Conservation (phyloP, 2,888 invertebrate species). For the Harmothoe impar region DNA sequence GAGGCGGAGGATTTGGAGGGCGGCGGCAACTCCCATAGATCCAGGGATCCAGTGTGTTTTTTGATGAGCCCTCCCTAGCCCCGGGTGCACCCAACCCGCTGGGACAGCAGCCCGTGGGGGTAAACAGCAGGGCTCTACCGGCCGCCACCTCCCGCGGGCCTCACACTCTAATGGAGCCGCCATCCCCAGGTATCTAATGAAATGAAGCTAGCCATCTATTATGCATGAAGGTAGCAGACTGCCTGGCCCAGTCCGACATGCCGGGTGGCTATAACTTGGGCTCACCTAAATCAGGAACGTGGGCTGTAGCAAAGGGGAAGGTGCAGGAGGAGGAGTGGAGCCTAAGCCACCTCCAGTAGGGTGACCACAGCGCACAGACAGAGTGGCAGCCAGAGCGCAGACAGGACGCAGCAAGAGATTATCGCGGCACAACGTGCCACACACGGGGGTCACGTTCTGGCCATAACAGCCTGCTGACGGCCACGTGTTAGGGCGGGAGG, state of each 20-base stretch:
- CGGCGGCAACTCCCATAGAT: background rate
- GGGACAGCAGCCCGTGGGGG: constrained; percentile 16
- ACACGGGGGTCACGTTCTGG: too few relatives aligned
- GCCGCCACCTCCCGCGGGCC: constrained; percentile 9
- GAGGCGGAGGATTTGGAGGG: background rate
- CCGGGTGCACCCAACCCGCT: background rate
- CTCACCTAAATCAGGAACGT: constrained; percentile 39
- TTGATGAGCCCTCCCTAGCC: constrained; percentile 12
- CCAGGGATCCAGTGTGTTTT: constrained; percentile 2
- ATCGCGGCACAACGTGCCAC: too few relatives aligned
- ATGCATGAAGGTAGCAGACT: constrained; percentile 58
- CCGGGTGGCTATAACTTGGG: background rate
- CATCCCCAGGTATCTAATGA: constrained; percentile 54
- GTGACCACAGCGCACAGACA: background rate
- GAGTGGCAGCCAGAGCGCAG: background rate
- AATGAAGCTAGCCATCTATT: constrained; percentile 36
- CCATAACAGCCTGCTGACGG: background rate
- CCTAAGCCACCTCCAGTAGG: background rate
- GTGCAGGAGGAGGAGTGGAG: background rate
- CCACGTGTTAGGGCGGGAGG: background rate
- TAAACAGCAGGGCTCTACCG: constrained; percentile 21
- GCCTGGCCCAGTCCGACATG: constrained; percentile 48
- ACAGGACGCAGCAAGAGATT: background rate
- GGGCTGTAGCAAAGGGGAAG: background rate
- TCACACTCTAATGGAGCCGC: constrained; percentile 37